Conservation (phyloP, 2,888 invertebrate genomes). For the Acanthosoma haemorrhoidale region DNA sequence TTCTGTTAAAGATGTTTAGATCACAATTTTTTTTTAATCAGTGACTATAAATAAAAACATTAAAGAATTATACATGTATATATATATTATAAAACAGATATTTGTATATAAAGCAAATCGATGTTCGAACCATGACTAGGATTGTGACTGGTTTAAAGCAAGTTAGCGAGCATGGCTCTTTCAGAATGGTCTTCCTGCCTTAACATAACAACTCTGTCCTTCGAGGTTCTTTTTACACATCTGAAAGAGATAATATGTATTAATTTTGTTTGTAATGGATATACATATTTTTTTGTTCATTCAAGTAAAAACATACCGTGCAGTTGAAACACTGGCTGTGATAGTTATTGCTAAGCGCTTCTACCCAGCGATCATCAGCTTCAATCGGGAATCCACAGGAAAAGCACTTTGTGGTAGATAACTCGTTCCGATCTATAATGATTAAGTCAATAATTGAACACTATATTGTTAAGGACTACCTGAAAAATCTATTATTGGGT, state of each 20-base stretch:
- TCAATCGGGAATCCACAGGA: conserved; percentile 98
- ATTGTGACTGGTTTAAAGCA: not conserved
- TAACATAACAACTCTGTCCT: conserved; percentile 98
- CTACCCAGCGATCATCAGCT: conserved; percentile 99
- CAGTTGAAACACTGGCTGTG: conserved; percentile 99
- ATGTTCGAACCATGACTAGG: not conserved
- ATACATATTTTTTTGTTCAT: no score
- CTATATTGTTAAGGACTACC: no score
- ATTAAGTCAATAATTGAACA: conserved; percentile 9
- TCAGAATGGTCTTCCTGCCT: conserved; percentile 97
- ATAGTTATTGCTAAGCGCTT: conserved; percentile 96
- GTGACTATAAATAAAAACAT: conserved; percentile 13
- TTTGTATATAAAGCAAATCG: not conserved
- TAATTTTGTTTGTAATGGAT: not conserved
- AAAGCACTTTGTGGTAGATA: conserved; percentile 98
- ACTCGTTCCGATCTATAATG: conserved; percentile 88
- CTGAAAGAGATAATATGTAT: conserved; percentile 52
- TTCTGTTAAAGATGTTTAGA: no score
- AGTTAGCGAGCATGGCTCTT: conserved; percentile 84
- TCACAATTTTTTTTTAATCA: not conserved
- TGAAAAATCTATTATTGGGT: no score
- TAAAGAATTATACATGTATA: not conserved
- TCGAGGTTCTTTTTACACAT: conserved; percentile 98
- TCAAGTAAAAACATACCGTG: conserved; percentile 66
- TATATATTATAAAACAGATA: not conserved